Evolutionary conservation across 2,888 invertebrate species (phyloP).

Genomic region (Yponomeuta evonymella): DNA sequence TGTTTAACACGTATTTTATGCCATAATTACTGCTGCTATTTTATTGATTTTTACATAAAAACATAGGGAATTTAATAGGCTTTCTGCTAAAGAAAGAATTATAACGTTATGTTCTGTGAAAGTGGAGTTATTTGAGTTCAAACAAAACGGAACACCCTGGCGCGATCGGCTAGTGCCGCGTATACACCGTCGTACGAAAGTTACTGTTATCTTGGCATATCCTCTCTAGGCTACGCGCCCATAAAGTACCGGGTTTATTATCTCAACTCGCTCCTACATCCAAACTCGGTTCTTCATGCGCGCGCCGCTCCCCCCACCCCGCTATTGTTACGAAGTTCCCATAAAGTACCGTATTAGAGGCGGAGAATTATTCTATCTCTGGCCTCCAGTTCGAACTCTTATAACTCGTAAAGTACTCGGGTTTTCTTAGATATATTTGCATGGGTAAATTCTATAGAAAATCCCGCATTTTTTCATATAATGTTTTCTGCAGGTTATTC

Average conservation of each 20-base stretch:
- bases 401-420: conserved; percentile 32
- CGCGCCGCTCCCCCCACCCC: conserved; percentile 69
- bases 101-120: neutral
- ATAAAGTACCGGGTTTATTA: conserved; percentile 66
- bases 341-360: conserved; percentile 59
- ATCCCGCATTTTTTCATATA: conserved; percentile 54
- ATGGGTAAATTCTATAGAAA: conserved; percentile 46
- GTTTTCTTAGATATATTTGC: conserved; percentile 26
- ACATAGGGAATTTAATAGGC: neutral
- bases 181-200: conserved; percentile 68
- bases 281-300: conserved; percentile 60
- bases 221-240: conserved; percentile 73
- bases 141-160: neutral
- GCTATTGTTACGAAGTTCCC: conserved; percentile 74
- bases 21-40: neutral
- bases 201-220: conserved; percentile 78
- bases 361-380: conserved; percentile 64
- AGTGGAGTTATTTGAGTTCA: neutral
- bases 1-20: neutral
- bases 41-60: neutral
- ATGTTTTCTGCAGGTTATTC: conserved; percentile 22
- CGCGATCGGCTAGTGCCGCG: conserved; percentile 7
- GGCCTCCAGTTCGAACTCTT: conserved; percentile 44
- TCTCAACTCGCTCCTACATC: conserved; percentile 50
- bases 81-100: neutral